These are phyloP conservation scores for Molossus alvarezi DNA, from an alignment of 2,797 vertebrate genomes.

Conservation along the genomic window DNA sequence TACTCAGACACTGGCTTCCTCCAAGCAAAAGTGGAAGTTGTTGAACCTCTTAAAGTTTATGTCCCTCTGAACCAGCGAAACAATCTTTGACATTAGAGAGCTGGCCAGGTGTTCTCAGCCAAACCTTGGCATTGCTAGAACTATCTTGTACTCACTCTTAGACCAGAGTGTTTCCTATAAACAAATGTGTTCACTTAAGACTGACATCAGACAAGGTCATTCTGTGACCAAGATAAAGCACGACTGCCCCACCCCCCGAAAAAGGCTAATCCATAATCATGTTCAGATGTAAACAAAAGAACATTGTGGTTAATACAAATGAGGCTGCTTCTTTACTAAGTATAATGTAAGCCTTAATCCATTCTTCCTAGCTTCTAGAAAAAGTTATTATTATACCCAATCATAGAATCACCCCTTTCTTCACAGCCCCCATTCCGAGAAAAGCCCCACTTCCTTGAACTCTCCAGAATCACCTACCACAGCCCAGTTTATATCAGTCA, in stretches of 20 bases:
- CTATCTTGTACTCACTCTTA: not conserved
- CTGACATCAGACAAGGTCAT: not conserved
- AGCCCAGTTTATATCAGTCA: not conserved
- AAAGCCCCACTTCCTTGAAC: not conserved
- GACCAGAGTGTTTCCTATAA: not conserved
- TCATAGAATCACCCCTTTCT: not conserved
- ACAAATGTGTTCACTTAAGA: slow-evolving; percentile 44
- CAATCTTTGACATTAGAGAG: not conserved
- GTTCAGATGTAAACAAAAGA: not conserved
- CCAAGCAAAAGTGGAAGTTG: not conserved
- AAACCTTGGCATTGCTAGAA: not conserved
- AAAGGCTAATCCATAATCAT: not conserved
- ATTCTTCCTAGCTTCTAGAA: not conserved
- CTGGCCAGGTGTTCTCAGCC: too few relatives aligned
- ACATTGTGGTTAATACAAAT: not conserved
- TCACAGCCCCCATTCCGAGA: not conserved
- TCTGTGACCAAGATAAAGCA: not conserved
- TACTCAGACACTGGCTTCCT: not conserved
- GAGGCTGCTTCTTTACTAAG: not conserved
- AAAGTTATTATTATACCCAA: not conserved
- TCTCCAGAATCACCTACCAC: not conserved
- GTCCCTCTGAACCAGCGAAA: not conserved
- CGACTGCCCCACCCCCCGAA: not conserved
- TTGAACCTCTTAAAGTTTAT: not conserved
- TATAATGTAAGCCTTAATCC: not conserved